Evolutionary conservation across 1,140 invertebrate species (phyloP).

Genomic region (Heliconius hermathena): DNA sequence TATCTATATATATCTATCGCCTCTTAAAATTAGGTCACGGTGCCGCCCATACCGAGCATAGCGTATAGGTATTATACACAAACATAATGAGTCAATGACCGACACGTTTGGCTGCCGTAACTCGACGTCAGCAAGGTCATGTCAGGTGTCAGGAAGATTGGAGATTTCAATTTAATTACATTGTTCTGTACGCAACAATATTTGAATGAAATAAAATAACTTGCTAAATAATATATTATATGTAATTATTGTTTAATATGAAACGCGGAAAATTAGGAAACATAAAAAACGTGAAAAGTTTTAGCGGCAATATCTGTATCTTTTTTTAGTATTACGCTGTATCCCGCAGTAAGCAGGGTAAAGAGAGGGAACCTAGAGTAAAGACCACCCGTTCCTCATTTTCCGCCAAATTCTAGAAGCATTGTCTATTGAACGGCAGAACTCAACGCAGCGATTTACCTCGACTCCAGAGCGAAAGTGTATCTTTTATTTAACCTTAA

Average conservation of each 20-base stretch:
- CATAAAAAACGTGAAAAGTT: neutral
- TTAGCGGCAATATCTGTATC: neutral
- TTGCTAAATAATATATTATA: neutral
- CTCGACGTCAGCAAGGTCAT: slow-evolving; percentile 40
- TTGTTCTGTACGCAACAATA: neutral
- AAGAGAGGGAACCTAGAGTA: too few species aligned
- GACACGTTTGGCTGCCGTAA: slow-evolving; percentile 34
- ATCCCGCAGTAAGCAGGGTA: too few species aligned
- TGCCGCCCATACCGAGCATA: neutral
- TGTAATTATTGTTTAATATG: neutral
- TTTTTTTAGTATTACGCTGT: too few species aligned
- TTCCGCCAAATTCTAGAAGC: too few species aligned
- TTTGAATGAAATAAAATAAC: neutral
- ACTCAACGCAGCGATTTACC: too few species aligned
- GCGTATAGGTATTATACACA: slow-evolving; percentile 25
- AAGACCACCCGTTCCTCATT: too few species aligned
- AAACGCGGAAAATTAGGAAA: neutral
- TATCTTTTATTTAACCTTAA: neutral
- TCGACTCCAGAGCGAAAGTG: too few species aligned
- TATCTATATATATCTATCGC: neutral
- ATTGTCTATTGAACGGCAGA: too few species aligned
- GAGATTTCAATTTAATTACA: slow-evolving; percentile 14
- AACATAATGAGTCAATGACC: slow-evolving; percentile 42
- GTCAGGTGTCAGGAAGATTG: slow-evolving; percentile 30
- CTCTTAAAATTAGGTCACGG: slow-evolving; percentile 28